Evolutionary conservation across 2,113 vertebrate genomes (phyloP), one percentile per base, ranked within the genome.

Genomic region (Phylloscopus trochilus): DNA sequence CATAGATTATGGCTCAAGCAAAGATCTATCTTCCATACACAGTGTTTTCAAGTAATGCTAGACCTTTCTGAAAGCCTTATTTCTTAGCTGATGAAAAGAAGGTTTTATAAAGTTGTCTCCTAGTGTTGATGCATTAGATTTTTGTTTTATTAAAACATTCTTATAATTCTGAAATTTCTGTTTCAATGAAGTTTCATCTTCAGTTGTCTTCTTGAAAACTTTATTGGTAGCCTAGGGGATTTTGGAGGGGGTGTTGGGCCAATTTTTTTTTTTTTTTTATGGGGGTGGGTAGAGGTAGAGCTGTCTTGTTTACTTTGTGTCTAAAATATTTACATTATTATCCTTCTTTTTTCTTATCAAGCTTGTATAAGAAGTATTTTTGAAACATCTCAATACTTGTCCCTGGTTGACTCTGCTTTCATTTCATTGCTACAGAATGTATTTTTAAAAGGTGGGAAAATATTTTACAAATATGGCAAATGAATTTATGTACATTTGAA

Each of bases 181-280:
- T 60, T 84, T 75, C 39, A 63, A 59, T 43, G 9, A 60, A 51
- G 4, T 24, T 83, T 43, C 13, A 41, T 59, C 53, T 73, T 66
- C 27, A 46, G 10, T 7, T 77, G 27, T 23, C 15, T 44, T 83
- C 11, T 10, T 73, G 22, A 58, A 85, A 76, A 66, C 2, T 37
- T 30, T 17, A 53, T 17, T n/a, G 13, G 22, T n/a, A 49, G 6
- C 4, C 28, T 22, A 37, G 46, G 9, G 2, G 0, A 0, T 33
- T 53, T 47, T 11, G 2, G 3, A 8, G 13, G 2, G 2, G 11
- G 7, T 41, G 41, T 41, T 8, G 11, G 23, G 7, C 3, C 5
- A 44, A 2, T n/a, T 23, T 66, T 41, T 20, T 30, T 39, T 39
- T 39, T 33, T 82, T 28, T 47, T 19, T 5, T 0, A 7, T 9